Conservation (phyloP, 2,797 vertebrate species). For the Potorous gilbertii region DNA sequence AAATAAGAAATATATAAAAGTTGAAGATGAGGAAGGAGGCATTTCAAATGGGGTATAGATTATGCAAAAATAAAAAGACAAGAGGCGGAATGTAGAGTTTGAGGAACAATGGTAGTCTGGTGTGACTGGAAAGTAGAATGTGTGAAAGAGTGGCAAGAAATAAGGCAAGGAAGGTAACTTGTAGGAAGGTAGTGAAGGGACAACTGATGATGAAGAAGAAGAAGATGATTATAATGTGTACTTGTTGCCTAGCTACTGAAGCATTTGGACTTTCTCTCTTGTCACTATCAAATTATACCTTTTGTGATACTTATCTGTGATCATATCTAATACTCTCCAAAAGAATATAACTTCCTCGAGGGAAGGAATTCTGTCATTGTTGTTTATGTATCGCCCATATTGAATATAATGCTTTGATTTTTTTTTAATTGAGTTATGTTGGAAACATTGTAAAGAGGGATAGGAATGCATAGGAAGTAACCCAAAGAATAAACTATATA, state of each 20-base stretch:
- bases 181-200: background rate
- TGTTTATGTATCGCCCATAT: background rate
- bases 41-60: background rate
- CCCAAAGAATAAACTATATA: background rate
- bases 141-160: background rate
- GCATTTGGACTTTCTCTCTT: background rate
- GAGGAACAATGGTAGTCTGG: background rate
- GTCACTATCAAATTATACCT: background rate
- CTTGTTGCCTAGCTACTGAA: background rate
- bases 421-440: background rate
- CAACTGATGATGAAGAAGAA: background rate
- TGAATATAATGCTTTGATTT: background rate
- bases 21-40: background rate
- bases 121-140: background rate
- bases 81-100: background rate
- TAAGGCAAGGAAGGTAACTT: background rate
- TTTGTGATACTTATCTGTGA: background rate
- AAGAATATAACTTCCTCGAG: background rate
- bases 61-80: background rate
- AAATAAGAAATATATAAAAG: background rate
- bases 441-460: background rate
- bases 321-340: background rate
- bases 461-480: background rate
- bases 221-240: background rate
- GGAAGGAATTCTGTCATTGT: background rate